These are phyloP conservation scores for Dasyprocta punctata DNA, from an alignment of 2,113 vertebrate species.

Conservation along the genomic window DNA sequence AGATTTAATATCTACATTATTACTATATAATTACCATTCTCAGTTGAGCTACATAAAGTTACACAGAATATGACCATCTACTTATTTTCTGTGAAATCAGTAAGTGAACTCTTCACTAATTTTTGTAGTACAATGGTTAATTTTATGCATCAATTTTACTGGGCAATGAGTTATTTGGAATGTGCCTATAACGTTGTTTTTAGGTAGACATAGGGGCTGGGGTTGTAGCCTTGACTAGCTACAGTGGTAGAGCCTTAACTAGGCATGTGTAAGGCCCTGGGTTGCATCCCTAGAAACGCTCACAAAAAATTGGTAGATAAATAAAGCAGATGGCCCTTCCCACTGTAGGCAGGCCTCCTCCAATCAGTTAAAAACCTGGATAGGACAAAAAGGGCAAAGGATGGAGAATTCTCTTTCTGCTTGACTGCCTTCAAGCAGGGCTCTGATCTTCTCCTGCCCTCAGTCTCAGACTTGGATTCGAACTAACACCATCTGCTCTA, in stretches of 20 bases:
- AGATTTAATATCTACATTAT: not conserved
- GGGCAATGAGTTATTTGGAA: not conserved
- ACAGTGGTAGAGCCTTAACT: not conserved
- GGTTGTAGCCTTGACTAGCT: not conserved
- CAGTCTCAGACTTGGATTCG: not conserved
- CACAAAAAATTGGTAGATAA: not conserved
- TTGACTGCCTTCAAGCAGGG: not conserved
- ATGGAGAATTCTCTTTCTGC: not conserved
- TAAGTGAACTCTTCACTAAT: not conserved
- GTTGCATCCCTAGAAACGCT: not conserved
- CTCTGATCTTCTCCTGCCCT: not conserved
- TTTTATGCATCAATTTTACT: not conserved
- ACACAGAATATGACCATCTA: not conserved
- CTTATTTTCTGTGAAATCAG: slow-evolving; percentile 16
- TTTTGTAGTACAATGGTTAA: not conserved
- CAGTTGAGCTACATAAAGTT: not conserved
- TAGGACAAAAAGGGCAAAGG: not conserved
- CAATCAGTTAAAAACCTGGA: not conserved
- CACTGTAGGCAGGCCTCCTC: not conserved
- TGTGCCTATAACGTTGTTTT: not conserved
- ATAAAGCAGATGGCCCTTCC: not conserved
- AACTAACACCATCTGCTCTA: not conserved
- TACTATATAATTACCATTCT: not conserved
- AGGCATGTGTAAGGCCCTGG: not conserved
- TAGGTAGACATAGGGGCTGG: not conserved